Evolutionary conservation across 2,113 vertebrate genomes (phyloP).

Genomic region (Ailurus styani): DNA sequence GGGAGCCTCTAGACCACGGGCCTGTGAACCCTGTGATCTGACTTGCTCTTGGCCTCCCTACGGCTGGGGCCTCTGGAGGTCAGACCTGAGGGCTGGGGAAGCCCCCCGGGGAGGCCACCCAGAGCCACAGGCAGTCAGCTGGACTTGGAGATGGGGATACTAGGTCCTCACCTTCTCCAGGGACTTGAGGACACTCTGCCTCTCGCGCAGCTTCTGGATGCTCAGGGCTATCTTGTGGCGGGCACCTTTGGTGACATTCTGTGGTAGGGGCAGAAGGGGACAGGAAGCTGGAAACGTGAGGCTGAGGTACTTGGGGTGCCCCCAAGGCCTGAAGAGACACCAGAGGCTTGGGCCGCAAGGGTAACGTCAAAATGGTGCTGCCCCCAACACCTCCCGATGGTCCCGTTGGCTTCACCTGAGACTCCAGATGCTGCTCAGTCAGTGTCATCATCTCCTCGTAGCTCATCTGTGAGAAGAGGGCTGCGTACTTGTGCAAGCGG

Average conservation of each 20-base stretch:
- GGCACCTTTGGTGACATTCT: conserved; percentile 97
- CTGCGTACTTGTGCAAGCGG: conserved; percentile 95
- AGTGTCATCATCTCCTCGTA: conserved; percentile 98
- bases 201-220: conserved; percentile 94
- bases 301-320: neutral
- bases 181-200: conserved; percentile 91
- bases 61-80: neutral
- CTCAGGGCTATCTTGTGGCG: conserved; percentile 96
- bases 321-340: neutral
- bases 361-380: neutral
- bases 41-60: neutral
- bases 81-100: neutral
- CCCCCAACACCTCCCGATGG: neutral
- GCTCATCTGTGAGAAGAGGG: conserved; percentile 95
- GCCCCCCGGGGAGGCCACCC: neutral
- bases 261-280: neutral
- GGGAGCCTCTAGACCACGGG: neutral
- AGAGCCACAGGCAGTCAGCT: neutral
- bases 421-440: conserved; percentile 94
- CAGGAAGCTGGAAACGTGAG: conserved; percentile 1
- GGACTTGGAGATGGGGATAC: neutral
- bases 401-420: conserved; percentile 83
- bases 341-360: neutral
- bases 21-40: neutral
- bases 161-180: conserved; percentile 90